A percentile compares a stretch with the other conserved stretches of the same genome.
Evolutionary conservation across 1,140 invertebrate species (phyloP).

Genomic region (Himalopsyche phryganea): DNA sequence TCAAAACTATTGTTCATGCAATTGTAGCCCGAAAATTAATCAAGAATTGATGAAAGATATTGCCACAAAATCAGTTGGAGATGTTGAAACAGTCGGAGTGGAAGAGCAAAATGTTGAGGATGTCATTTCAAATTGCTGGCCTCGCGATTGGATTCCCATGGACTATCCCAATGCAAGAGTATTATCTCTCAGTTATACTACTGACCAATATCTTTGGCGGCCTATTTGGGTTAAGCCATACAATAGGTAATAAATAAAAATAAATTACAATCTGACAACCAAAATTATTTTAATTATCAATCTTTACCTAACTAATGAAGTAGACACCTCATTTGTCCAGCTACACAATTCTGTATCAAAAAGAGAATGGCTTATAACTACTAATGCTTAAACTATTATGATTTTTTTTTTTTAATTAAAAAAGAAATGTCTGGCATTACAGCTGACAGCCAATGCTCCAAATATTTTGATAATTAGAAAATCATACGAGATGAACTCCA

Average conservation of each 20-base stretch:
- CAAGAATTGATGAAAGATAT: not conserved
- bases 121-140: slow-evolving; percentile 60
- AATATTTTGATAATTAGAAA: too few relatives aligned
- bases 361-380: too few relatives aligned
- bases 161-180: slow-evolving; percentile 65
- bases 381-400: too few relatives aligned
- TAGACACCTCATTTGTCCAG: too few relatives aligned
- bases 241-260: slow-evolving; percentile 47
- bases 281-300: too few relatives aligned
- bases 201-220: slow-evolving; percentile 65
- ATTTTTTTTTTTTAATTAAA: too few relatives aligned
- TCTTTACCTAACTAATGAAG: too few relatives aligned
- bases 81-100: not conserved
- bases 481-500: too few relatives aligned
- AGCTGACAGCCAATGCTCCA: too few relatives aligned
- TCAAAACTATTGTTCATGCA: not conserved
- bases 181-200: slow-evolving; percentile 68
- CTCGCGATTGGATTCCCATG: slow-evolving; percentile 63
- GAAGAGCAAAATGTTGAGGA: slow-evolving; percentile 2
- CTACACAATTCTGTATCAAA: too few relatives aligned
- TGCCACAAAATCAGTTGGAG: not conserved
- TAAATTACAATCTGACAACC: too few relatives aligned
- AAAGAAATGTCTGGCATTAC: too few relatives aligned
- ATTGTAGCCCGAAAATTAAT: not conserved
- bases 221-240: slow-evolving; percentile 64